phyloP scores from a whole-genome alignment of 2,888 invertebrate genomes.

The Gymnosoma rotundatum region DNA sequence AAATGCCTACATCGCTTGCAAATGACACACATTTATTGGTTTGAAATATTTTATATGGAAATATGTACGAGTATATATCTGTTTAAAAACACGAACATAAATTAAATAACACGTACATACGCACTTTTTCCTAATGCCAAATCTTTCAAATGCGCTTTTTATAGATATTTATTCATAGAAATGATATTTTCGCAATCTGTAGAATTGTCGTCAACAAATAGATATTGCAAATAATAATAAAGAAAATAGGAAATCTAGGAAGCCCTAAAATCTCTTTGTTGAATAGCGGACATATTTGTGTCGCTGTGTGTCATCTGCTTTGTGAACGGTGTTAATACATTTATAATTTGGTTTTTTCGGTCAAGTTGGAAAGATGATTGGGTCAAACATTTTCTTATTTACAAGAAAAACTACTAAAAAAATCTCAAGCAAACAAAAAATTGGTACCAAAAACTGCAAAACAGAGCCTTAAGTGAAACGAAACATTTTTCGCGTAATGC shows the following conservation, averaged over 20 bases:
- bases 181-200: constrained; percentile 33
- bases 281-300: constrained; percentile 12
- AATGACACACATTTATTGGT: background rate
- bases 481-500: constrained; percentile 25
- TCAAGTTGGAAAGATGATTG: constrained; percentile 66
- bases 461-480: constrained; percentile 44
- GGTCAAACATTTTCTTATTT: constrained; percentile 22
- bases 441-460: constrained; percentile 40
- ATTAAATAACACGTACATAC: constrained; percentile 2
- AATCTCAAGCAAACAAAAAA: constrained; percentile 14
- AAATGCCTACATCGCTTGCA: constrained; percentile 13
- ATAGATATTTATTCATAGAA: constrained; percentile 65
- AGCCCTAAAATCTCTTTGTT: constrained; percentile 48
- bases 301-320: background rate
- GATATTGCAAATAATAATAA: constrained; percentile 16
- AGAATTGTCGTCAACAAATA: constrained; percentile 30
- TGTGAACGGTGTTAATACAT: background rate
- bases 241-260: constrained; percentile 40
- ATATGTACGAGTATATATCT: no score
- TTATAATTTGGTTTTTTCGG: constrained; percentile 60
- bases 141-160: constrained; percentile 28
- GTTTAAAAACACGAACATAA: background rate
- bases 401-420: constrained; percentile 5
- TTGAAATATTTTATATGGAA: background rate
- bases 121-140: constrained; percentile 30